Evolutionary conservation across 2,113 vertebrate species (phyloP).

Genomic region (Herpetotheres cachinnans): DNA sequence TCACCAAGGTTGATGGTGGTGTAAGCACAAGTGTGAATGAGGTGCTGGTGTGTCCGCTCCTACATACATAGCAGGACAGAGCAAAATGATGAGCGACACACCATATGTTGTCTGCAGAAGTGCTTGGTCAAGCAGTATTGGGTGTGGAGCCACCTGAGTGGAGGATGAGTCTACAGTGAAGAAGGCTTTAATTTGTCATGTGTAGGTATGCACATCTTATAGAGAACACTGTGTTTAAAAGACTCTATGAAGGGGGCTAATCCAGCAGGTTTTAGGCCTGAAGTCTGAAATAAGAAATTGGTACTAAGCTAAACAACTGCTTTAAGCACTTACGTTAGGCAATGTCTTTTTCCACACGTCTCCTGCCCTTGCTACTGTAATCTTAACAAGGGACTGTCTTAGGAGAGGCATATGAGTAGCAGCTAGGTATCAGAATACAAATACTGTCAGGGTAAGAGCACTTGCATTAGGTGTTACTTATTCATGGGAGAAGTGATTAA

Average conservation of each 20-base stretch:
- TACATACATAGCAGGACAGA: background rate
- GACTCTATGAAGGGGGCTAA: background rate
- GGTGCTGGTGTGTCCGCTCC: background rate
- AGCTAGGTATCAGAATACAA: background rate
- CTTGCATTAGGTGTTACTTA: background rate
- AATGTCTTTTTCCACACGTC: background rate
- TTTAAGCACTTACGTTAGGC: background rate
- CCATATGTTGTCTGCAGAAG: background rate
- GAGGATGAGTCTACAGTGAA: background rate
- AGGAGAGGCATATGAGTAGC: background rate
- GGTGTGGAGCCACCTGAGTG: background rate
- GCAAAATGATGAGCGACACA: background rate
- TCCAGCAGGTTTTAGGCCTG: background rate
- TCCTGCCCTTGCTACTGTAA: background rate
- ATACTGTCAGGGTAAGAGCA: background rate
- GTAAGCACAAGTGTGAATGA: fast-evolving
- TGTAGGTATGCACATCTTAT: background rate
- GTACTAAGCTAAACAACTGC: background rate
- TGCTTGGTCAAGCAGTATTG: background rate
- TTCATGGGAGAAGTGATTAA: background rate
- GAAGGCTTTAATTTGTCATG: background rate
- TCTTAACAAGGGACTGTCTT: background rate
- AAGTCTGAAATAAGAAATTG: background rate
- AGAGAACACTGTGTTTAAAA: background rate
- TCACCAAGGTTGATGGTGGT: background rate